phyloP scores from a whole-genome alignment of 2,113 vertebrate species.

The Verasper variegatus region DNA sequence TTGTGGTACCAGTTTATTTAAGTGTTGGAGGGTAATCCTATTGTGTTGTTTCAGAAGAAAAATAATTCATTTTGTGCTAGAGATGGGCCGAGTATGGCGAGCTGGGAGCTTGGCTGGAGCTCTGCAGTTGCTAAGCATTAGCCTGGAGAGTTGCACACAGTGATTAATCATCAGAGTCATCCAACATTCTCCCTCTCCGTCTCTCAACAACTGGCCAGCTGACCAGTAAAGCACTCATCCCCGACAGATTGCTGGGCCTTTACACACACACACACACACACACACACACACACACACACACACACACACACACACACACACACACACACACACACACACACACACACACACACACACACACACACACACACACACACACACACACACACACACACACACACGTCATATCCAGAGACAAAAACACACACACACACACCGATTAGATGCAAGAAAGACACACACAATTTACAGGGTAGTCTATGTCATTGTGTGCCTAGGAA shows the following conservation, averaged over 20 bases:
- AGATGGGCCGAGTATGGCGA: conserved; percentile 9
- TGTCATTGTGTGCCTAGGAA: conserved; percentile 20
- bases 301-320: conserved; percentile 22
- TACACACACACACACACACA: conserved; percentile 9
- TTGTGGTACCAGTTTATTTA: neutral
- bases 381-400: conserved; percentile 3
- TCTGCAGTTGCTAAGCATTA: conserved; percentile 67
- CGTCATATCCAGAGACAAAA: conserved; percentile 7
- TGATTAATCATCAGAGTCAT: conserved; percentile 62
- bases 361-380: conserved; percentile 8
- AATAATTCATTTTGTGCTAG: conserved; percentile 44
- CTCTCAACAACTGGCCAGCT: conserved; percentile 58
- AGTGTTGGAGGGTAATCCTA: conserved; percentile 5
- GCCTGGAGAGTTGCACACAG: conserved; percentile 34
- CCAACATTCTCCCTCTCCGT: neutral
- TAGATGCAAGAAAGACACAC: conserved; percentile 23
- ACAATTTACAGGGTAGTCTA: conserved; percentile 35
- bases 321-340: conserved; percentile 17
- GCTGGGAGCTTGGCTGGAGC: conserved; percentile 12
- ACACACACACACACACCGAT: conserved; percentile 23
- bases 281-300: conserved; percentile 6
- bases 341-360: conserved; percentile 15
- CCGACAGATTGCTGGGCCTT: conserved; percentile 50
- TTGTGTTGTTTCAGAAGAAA: conserved; percentile 18
- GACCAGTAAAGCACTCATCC: conserved; percentile 58